Evolutionary conservation across 2,888 invertebrate species (phyloP), one percentile per base, ranked within the genome.

Genomic region (Mechanitis mazaeus): DNA sequence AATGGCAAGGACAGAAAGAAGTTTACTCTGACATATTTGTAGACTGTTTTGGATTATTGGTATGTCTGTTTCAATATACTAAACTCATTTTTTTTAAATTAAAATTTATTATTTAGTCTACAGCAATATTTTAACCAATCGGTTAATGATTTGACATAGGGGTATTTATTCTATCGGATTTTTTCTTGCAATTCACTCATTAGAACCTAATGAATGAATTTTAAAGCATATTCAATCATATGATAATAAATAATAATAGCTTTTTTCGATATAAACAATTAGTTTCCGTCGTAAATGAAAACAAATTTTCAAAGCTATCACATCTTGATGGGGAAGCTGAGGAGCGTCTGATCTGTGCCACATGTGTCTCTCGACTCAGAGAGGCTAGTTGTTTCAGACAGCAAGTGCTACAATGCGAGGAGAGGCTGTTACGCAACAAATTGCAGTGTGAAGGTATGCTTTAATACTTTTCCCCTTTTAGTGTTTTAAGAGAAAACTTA

Each of bases 11-110:
- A 0, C 78, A 79, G 46, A 79, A 78, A 67, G 87, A 87, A 72
- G 73, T 84, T 0, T 87, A 87, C 61, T 77, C 81, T 0, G 86
- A 87, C 68, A 83, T 87, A 78, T 84, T 87, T 67, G 75, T 87
- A 6, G 87, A 87, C 64, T 85, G 85, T 70, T 87, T 84, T 68
- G 87, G 88, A 7, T 72, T 87, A 61, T 64, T 87, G 75, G 87
- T 87, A 65, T 71, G 80, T 76, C 47, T 60, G 35, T 58, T 31
- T 61, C 12, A 35, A 33, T 20, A 12, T 45, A 42, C 35, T 7
- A 45, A 20, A 20, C 33, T 56, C 55, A 28, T n/a, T 35, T 42
- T 31, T 45, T 20, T 11, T 55, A 42, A 11, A 2, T 3, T 28
- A 38, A 9, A 55, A 20, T 20, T 20, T 20, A 20, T 20, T 45